phyloP scores from a whole-genome alignment of 2,797 vertebrate genomes.

The Hozukius guyotensis region DNA sequence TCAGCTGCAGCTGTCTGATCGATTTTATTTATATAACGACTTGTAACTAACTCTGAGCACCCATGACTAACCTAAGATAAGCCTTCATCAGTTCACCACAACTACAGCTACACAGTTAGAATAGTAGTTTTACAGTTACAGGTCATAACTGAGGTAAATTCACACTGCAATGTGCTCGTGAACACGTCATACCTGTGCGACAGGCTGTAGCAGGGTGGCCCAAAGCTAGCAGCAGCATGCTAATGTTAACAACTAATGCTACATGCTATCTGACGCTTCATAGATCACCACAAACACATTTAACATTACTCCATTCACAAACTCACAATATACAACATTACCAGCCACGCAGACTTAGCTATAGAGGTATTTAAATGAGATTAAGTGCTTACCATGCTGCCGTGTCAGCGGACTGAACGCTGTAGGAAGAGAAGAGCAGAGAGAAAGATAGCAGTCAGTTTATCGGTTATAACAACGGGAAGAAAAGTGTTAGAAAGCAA shows the following conservation, averaged over 20 bases:
- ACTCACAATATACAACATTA: fast-evolving
- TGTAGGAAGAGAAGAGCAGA: slow-evolving; percentile 56
- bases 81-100: no score
- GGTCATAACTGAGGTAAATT: fast-evolving
- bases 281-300: fast-evolving
- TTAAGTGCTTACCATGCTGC: slow-evolving; percentile 76
- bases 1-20: no score
- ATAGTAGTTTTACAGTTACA: fast-evolving
- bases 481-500: not conserved
- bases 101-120: fast-evolving
- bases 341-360: fast-evolving
- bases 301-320: fast-evolving
- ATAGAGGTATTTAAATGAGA: fast-evolving
- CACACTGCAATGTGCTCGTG: fast-evolving
- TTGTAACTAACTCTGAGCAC: not conserved
- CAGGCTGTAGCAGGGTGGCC: not conserved
- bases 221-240: slow-evolving; percentile 1
- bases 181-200: not conserved
- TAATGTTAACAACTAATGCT: slow-evolving; percentile 48
- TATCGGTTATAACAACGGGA: not conserved
- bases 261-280: fast-evolving
- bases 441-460: slow-evolving; percentile 46
- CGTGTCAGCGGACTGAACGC: slow-evolving; percentile 68
- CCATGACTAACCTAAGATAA: not conserved
- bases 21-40: no score